These are phyloP conservation scores for Liopterus haemorrhoidalis DNA, from an alignment of 2,888 invertebrate genomes.

Conservation along the genomic window DNA sequence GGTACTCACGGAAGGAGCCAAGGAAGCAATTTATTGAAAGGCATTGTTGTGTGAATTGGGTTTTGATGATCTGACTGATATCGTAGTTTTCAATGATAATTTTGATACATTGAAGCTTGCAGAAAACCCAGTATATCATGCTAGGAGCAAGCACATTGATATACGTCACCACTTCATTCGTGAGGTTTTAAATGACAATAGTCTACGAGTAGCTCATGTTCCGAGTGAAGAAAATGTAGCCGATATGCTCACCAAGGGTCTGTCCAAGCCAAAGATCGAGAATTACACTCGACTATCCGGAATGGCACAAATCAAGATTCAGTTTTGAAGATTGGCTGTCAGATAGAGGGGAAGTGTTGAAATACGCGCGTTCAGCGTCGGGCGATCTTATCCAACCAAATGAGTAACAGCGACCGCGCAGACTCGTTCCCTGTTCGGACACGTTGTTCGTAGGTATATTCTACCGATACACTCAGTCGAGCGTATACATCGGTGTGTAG, in stretches of 20 bases:
- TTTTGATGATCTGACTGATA: no score
- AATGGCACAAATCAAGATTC: not conserved
- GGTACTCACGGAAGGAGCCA: conserved; percentile 7
- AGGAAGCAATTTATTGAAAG: conserved; percentile 6
- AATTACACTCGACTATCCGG: conserved; percentile 1
- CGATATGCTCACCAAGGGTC: conserved; percentile 3
- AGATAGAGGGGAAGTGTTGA: conserved; percentile 4
- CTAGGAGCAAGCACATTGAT: no score
- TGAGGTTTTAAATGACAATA: conserved; percentile 2
- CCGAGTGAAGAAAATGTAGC: conserved; percentile 5
- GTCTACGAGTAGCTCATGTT: conserved; percentile 1
- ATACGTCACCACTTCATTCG: conserved; percentile 7
- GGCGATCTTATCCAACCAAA: no score
- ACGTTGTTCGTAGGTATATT: no score
- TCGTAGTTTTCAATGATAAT: not conserved
- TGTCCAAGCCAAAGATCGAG: conserved; percentile 5
- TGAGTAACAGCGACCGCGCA: no score
- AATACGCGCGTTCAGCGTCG: not conserved
- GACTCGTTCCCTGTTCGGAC: no score
- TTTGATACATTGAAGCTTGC: no score
- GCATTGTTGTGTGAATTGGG: conserved; percentile 1
- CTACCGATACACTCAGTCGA: no score
- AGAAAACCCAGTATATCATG: no score
- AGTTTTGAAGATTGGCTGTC: not conserved
- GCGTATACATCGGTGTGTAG: no score